Base-by-base conservation (phyloP, 2,797 vertebrate genomes). In the Merluccius polli region DNA sequence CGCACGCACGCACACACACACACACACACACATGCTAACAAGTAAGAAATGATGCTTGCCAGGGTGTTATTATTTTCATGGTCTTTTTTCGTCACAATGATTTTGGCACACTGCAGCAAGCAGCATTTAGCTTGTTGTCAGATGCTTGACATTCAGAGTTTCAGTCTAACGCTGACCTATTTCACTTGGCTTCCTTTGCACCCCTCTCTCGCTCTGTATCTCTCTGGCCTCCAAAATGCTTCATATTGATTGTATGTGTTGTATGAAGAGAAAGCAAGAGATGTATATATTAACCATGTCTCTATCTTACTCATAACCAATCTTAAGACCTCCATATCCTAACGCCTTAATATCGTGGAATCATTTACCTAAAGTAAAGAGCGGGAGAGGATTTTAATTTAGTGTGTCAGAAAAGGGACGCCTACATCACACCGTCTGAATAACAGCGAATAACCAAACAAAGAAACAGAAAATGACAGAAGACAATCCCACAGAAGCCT, bases 21-120 rank as follows among this genome's bases (percentile, higher is more conserved):
- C 44, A 48, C 44, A 48, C 44, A 21, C 44, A 48, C 44, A 48
- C 44, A 48, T 3, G 21, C 5, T 9, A 4, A 8, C 52, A n/a
- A n/a, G n/a, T 59, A n/a, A 59, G 21, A n/a, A n/a, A 24, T 48
- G 52, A 1, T n/a, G 52, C 52, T 59, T 59, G 52, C 52, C 7
- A n/a, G 52, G 52, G 21, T 59, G 52, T 24, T n/a, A 59, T 59
- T 48, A 18, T 48, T 18, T 48, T 48, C 44, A 9, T 32, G 21
- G 32, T 18, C 31, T 35, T 35, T 33, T 10, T 24, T 72, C 11
- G n/a, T 7, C 33, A 36, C n/a, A 41, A 13, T 68, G 35, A 38
- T 38, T 13, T 72, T 72, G 70, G 70, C 70, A 72, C 29, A 68
- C 65, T 67, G 65, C 69, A 67, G 65, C 65, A 67, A 2, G 11